These are phyloP conservation scores for Archilochus colubris DNA, from an alignment of 2,113 vertebrate species.

Conservation along the genomic window DNA sequence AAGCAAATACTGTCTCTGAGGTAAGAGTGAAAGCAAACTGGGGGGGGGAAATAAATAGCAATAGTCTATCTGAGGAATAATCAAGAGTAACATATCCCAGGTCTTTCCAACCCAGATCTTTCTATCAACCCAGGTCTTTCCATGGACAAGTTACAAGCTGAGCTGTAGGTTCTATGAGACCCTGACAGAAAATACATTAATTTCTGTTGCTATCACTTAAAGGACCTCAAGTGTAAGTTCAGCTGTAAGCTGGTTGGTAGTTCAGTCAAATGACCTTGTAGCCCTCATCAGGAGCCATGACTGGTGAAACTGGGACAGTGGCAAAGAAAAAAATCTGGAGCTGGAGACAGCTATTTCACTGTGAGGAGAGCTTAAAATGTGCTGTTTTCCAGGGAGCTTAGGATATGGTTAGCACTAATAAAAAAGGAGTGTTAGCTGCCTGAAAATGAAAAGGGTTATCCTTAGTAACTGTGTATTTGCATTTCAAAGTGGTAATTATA, in stretches of 20 bases:
- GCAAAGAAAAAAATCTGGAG: background rate
- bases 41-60: background rate
- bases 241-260: background rate
- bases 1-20: background rate
- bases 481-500: slow-evolving; percentile 69
- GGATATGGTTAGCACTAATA: slow-evolving; percentile 20
- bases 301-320: background rate
- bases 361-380: background rate
- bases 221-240: background rate
- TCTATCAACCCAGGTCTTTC: background rate
- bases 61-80: background rate
- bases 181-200: background rate
- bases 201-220: background rate
- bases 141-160: background rate
- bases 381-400: background rate
- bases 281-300: background rate
- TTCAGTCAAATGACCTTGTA: background rate
- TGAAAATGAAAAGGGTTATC: slow-evolving; percentile 55
- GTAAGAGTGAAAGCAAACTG: background rate
- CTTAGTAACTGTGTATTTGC: slow-evolving; percentile 57
- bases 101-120: background rate
- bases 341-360: background rate
- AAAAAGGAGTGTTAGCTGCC: slow-evolving; percentile 18
- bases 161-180: background rate
- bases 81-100: background rate